Conservation (phyloP, 1,140 invertebrate genomes). For the Anthonomus grandis region DNA sequence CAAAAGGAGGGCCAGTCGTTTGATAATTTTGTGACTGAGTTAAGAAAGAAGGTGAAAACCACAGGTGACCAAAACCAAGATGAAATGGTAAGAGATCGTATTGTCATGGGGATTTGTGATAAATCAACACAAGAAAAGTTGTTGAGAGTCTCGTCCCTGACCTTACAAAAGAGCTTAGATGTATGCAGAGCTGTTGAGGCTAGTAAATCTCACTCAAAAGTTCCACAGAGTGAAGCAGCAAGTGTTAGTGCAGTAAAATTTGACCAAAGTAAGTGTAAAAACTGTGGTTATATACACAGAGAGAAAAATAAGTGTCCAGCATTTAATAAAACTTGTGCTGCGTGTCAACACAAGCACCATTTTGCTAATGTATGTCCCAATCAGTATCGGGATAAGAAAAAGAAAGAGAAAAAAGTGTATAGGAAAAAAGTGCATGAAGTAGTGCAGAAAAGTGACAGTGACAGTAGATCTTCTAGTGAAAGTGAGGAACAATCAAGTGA, state of each 20-base stretch:
- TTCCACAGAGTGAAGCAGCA: constrained; percentile 6
- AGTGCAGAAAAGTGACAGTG: too few relatives aligned
- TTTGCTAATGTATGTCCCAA: constrained; percentile 19
- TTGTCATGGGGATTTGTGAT: constrained; percentile 31
- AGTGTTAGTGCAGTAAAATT: constrained; percentile 4
- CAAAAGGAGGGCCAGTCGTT: constrained; percentile 38
- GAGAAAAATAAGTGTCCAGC: constrained; percentile 17
- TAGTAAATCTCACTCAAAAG: constrained; percentile 14
- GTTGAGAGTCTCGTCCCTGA: constrained; percentile 37
- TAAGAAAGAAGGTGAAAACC: constrained; percentile 32
- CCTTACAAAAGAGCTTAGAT: constrained; percentile 35
- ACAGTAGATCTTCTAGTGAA: too few relatives aligned
- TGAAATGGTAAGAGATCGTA: constrained; percentile 33
- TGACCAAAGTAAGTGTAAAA: constrained; percentile 8
- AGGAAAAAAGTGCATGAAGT: background rate
- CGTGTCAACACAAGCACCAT: constrained; percentile 17
- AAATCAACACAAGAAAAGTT: constrained; percentile 38
- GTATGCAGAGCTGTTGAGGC: constrained; percentile 24
- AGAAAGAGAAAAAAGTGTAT: constrained; percentile 4
- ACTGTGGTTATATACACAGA: constrained; percentile 10
- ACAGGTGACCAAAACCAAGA: constrained; percentile 31
- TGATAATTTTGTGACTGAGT: constrained; percentile 35
- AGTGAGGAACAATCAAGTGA: background rate
- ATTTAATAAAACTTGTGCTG: constrained; percentile 22
- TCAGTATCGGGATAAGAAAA: constrained; percentile 3